Conservation (phyloP, 2,888 invertebrate genomes). For the Cryptocheilus praepositus region DNA sequence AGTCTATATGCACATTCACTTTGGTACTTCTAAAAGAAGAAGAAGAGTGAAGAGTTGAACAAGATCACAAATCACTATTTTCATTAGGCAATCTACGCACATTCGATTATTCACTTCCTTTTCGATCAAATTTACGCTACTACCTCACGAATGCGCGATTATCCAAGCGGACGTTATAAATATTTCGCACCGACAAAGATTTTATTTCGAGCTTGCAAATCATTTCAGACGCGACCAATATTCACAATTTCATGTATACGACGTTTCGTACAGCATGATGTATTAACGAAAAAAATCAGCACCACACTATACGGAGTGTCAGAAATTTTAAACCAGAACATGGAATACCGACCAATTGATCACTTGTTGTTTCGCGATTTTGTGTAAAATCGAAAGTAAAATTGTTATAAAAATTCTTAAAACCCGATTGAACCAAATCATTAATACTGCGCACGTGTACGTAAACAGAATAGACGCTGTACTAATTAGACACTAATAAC, state of each 20-base stretch:
- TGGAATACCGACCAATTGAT: too few relatives aligned
- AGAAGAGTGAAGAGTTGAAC: constrained; percentile 4
- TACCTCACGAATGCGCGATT: too few relatives aligned
- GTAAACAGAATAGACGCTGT: constrained; percentile 10
- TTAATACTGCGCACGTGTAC: constrained; percentile 17
- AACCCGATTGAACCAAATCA: constrained; percentile 4
- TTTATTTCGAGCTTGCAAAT: too few relatives aligned
- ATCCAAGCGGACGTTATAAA: too few relatives aligned
- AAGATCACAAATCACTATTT: constrained; percentile 13
- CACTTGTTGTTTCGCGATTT: constrained; percentile 2
- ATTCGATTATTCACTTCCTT: constrained; percentile 7
- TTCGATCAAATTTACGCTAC: neutral
- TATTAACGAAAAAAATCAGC: too few relatives aligned
- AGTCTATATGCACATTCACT: constrained; percentile 20
- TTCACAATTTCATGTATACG: too few relatives aligned
- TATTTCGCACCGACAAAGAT: too few relatives aligned
- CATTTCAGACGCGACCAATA: too few relatives aligned
- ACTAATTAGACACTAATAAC: constrained; percentile 14
- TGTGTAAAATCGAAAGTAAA: neutral
- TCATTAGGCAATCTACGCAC: constrained; percentile 25
- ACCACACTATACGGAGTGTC: too few relatives aligned
- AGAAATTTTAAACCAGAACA: too few relatives aligned
- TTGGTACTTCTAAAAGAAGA: constrained; percentile 17
- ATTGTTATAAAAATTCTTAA: neutral
- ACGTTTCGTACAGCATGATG: too few relatives aligned